Evolutionary conservation across 2,797 vertebrate genomes (phyloP), one percentile per base, ranked within the genome.

Genomic region (Scleropages formosus): DNA sequence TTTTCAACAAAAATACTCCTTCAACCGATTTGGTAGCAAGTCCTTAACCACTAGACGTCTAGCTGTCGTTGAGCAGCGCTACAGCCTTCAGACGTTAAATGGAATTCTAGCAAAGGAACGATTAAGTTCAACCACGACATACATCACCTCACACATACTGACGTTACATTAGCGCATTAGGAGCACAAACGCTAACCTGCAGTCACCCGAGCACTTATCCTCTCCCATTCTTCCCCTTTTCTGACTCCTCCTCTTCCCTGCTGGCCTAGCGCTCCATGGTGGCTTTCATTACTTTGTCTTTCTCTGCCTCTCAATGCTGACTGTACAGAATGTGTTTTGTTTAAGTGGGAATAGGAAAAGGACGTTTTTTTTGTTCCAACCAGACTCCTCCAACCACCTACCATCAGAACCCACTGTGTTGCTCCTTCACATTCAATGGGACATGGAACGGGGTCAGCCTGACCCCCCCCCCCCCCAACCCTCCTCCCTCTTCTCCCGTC

Each of bases 321-420:
- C 75, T 77, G 72, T 73, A 86, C 88, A 86, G 85, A 88, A 88
- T 92, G 89, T 93, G 85, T 91, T 56, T 87, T 92, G 86, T 91
- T 77, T 85, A 85, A 83, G 82, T 81, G 84, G 82, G 86, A 86
- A 76, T 81, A 80, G 83, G 83, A 83, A 83, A 60, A 69, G 66
- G 60, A 75, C 46, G n/a, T 47, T 82, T 79, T 78, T 80, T 85
- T 80, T 82, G 79, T 6, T 39, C 31, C 31, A 39, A 78, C 81
- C 83, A 80, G 78, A 86, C 82, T 82, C 81, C 84, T 77, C 73
- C 67, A 75, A 79, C 82, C 81, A 85, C 77, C 75, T 80, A 78
- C 85, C 89, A 91, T 87, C 84, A 72, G 82, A 87, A 83, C 83
- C 79, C 84, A 87, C 81, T 71, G 78, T 80, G 78, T 72, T 80